Conservation (phyloP, 2,888 invertebrate species). For the Agriopis marginaria region DNA sequence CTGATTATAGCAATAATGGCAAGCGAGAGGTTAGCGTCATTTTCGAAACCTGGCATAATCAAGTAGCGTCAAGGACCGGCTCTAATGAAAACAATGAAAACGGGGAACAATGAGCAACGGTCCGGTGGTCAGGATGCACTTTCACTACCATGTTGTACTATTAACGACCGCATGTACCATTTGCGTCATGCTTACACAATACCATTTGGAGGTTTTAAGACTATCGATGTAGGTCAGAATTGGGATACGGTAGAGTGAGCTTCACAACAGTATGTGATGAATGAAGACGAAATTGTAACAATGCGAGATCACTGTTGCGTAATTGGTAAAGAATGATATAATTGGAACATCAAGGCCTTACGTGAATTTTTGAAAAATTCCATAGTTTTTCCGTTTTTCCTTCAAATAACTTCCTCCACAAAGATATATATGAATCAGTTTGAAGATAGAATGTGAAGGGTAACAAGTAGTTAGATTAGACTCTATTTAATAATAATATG, state of each 20-base stretch:
- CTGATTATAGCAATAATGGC: constrained; percentile 24
- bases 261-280: constrained; percentile 28
- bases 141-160: constrained; percentile 82
- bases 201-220: constrained; percentile 51
- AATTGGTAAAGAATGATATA: constrained; percentile 42
- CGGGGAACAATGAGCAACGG: constrained; percentile 77
- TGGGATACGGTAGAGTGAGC: constrained; percentile 50
- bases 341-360: constrained; percentile 41
- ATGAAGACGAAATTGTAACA: constrained; percentile 38
- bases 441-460: constrained; percentile 9
- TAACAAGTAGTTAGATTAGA: background rate
- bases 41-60: constrained; percentile 44
- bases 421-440: background rate
- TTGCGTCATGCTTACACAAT: constrained; percentile 73
- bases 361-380: constrained; percentile 26
- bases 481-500: background rate
- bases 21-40: constrained; percentile 21
- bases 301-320: constrained; percentile 43
- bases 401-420: constrained; percentile 23
- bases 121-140: constrained; percentile 77
- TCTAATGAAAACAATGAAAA: constrained; percentile 77
- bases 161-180: constrained; percentile 64
- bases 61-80: constrained; percentile 75
- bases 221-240: constrained; percentile 59
- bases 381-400: constrained; percentile 23